Conservation (phyloP, 2,888 invertebrate species). For the Ellobium chinense region DNA sequence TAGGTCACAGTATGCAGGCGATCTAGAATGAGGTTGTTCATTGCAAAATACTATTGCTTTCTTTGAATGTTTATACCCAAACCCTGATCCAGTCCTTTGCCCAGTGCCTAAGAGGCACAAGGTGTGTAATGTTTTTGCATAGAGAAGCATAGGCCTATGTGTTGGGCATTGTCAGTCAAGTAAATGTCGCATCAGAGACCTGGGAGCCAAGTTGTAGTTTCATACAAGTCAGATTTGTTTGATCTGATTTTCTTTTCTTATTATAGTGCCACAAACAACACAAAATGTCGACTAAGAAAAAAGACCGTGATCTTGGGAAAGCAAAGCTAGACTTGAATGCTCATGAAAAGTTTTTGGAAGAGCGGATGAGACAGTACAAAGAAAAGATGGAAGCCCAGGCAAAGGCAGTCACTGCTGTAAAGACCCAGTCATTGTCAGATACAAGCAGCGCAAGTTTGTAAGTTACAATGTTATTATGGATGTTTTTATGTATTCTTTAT, state of each 20-base stretch:
- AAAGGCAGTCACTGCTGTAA: conserved; percentile 17
- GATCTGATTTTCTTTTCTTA: neutral
- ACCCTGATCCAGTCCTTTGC: too few species aligned
- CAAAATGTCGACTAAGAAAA: conserved; percentile 39
- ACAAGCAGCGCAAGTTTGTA: conserved; percentile 28
- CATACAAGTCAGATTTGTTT: too few species aligned
- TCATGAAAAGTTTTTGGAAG: conserved; percentile 43
- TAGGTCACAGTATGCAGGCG: too few species aligned
- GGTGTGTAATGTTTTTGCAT: too few species aligned
- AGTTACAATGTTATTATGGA: neutral
- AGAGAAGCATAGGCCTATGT: too few species aligned
- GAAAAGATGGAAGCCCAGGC: conserved; percentile 37
- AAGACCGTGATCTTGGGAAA: conserved; percentile 26
- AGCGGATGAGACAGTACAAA: conserved; percentile 35
- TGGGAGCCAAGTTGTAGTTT: too few species aligned
- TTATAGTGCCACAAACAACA: neutral
- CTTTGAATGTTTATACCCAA: too few species aligned
- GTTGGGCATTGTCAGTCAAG: too few species aligned
- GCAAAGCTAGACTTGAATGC: conserved; percentile 27
- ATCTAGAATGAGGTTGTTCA: too few species aligned
- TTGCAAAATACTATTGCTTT: too few species aligned
- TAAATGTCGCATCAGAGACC: too few species aligned
- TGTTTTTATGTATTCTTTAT: neutral
- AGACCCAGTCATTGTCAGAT: conserved; percentile 11
- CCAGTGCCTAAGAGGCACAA: too few species aligned